Conservation (phyloP, 2,888 invertebrate species). For the Gordius sp. region DNA sequence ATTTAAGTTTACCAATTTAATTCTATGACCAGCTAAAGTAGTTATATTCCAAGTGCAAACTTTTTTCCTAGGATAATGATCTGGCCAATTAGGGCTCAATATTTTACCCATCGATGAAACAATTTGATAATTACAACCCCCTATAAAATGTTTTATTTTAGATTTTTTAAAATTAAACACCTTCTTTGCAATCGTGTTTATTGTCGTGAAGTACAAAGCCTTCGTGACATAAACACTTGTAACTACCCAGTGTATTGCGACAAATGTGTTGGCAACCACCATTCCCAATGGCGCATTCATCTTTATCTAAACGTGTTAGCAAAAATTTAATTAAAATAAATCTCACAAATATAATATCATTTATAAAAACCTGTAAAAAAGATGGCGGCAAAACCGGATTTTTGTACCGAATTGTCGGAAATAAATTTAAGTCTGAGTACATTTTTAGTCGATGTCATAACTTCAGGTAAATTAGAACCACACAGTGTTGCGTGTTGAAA, state of each 20-base stretch:
- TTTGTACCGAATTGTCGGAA: conserved; percentile 80
- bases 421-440: conserved; percentile 63
- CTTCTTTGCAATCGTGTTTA: conserved; percentile 72
- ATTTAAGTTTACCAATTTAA: conserved; percentile 44
- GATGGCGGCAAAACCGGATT: conserved; percentile 71
- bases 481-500: conserved; percentile 44
- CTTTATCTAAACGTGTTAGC: conserved; percentile 70
- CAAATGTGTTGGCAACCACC: conserved; percentile 94
- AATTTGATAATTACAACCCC: conserved; percentile 83
- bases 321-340: too few species aligned
- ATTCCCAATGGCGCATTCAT: conserved; percentile 77
- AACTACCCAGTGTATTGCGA: conserved; percentile 67
- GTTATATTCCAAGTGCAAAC: conserved; percentile 93
- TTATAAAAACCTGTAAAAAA: conserved; percentile 48
- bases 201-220: conserved; percentile 82
- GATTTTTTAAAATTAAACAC: neutral
- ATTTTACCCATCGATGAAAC: conserved; percentile 54
- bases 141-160: conserved; percentile 21
- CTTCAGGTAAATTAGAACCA: conserved; percentile 51
- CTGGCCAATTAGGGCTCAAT: conserved; percentile 65
- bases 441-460: conserved; percentile 74
- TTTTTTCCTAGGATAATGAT: conserved; percentile 53
- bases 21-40: conserved; percentile 77
- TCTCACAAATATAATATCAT: too few species aligned
- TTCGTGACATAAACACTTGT: conserved; percentile 72